Conservation (phyloP, 1,140 invertebrate genomes). For the Sminthurides bifidus region DNA sequence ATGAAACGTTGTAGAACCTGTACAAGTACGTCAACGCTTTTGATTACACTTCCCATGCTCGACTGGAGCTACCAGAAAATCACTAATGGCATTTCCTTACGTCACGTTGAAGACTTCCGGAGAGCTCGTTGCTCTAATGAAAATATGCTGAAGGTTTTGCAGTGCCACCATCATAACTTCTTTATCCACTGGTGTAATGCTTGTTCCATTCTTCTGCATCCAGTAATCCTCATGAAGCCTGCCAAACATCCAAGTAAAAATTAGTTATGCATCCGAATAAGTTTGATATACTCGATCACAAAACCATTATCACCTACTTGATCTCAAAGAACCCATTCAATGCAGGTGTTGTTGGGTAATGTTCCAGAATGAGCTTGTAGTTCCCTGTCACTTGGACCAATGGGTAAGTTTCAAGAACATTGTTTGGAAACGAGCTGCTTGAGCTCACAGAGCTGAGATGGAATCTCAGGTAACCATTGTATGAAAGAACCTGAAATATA, state of each 20-base stretch:
- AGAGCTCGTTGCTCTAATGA: slow-evolving; percentile 60
- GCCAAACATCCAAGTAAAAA: slow-evolving; percentile 28
- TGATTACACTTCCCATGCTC: neutral
- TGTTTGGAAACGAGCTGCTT: slow-evolving; percentile 41
- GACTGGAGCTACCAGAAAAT: too few species aligned
- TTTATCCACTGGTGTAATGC: slow-evolving; percentile 49
- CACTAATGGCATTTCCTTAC: slow-evolving; percentile 39
- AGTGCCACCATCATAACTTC: slow-evolving; percentile 76
- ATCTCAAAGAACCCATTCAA: slow-evolving; percentile 48
- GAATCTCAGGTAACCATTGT: slow-evolving; percentile 80
- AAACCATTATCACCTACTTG: slow-evolving; percentile 37
- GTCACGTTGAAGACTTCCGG: slow-evolving; percentile 48
- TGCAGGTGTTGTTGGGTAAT: slow-evolving; percentile 45
- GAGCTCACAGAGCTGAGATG: slow-evolving; percentile 54
- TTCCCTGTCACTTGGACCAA: slow-evolving; percentile 74
- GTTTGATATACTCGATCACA: neutral
- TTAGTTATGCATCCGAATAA: neutral
- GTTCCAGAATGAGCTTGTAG: slow-evolving; percentile 58
- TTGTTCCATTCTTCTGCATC: slow-evolving; percentile 48
- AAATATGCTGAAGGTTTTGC: slow-evolving; percentile 69
- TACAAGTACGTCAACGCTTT: slow-evolving; percentile 3
- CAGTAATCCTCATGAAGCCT: slow-evolving; percentile 52
- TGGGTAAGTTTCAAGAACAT: slow-evolving; percentile 55
- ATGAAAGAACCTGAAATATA: slow-evolving; percentile 59
- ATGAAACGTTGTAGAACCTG: slow-evolving; percentile 59